These are phyloP conservation scores for Cygnus atratus DNA, from an alignment of 2,113 vertebrate species.

Conservation along the genomic window DNA sequence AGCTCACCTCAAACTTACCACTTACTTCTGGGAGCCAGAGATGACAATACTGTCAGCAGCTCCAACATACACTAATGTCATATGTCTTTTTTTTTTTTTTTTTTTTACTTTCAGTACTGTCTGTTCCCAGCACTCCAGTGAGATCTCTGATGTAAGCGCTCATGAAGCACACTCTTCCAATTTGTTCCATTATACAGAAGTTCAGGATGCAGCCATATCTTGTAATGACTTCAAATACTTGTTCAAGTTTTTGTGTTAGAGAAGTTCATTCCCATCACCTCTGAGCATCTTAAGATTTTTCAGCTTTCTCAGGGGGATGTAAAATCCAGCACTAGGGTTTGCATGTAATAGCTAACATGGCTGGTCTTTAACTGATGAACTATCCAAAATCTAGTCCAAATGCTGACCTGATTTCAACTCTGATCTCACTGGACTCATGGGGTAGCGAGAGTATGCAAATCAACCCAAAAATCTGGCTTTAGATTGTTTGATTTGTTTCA, in stretches of 20 bases:
- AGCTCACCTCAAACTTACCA: constrained; percentile 27
- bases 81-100: not conserved
- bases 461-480: not conserved
- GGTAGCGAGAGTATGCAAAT: not conserved
- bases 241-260: not conserved
- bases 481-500: not conserved
- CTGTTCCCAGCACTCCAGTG: not conserved
- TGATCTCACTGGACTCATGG: constrained; percentile 47
- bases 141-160: not conserved
- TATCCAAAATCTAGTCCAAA: constrained; percentile 1
- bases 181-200: not conserved
- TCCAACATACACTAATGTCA: not conserved
- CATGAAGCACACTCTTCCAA: not conserved
- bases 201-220: not conserved
- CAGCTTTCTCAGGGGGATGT: not conserved
- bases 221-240: fast-evolving
- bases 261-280: not conserved
- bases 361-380: not conserved
- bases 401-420: constrained; percentile 24
- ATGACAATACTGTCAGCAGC: not conserved
- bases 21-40: not conserved
- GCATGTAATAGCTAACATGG: not conserved
- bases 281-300: not conserved
- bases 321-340: not conserved
- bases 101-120: not conserved